A percentile compares a stretch with the other conserved stretches of the same genome.
phyloP scores from a whole-genome alignment of 2,888 invertebrate species.

The Meta bourneti region DNA sequence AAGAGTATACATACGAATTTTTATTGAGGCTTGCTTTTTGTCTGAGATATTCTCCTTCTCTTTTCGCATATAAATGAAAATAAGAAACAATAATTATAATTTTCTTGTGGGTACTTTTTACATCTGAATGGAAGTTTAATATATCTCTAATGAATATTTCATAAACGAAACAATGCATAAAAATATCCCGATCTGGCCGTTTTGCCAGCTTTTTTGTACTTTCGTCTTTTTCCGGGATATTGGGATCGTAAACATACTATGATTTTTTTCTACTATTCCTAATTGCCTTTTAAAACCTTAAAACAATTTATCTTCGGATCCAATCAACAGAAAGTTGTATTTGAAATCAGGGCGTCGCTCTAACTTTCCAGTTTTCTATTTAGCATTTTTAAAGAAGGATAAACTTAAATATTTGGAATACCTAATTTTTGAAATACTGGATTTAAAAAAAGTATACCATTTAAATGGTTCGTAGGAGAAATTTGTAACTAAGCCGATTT shows the following conservation, averaged over 20 bases:
- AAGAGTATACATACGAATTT: conserved; percentile 62
- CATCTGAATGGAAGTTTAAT: conserved; percentile 34
- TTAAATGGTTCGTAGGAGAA: too few species aligned
- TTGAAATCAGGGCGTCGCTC: too few species aligned
- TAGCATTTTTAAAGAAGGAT: too few species aligned
- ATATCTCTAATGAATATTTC: conserved; percentile 7
- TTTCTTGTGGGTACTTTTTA: conserved; percentile 9
- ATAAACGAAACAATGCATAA: neutral
- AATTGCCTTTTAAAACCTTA: neutral
- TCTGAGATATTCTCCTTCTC: neutral
- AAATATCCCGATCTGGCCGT: neutral
- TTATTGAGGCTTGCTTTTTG: conserved; percentile 40
- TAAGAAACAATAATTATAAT: conserved; percentile 37
- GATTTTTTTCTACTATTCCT: neutral
- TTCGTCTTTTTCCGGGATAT: neutral
- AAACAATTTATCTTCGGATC: neutral
- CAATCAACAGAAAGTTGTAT: too few species aligned
- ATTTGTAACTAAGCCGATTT: too few species aligned
- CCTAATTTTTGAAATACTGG: too few species aligned
- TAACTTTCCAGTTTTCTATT: too few species aligned
- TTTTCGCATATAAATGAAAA: conserved; percentile 11
- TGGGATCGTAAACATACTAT: neutral
- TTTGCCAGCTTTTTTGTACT: neutral
- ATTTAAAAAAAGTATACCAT: too few species aligned
- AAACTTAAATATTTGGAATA: too few species aligned